Percentiles rank a stretch among this genome's conserved stretches.
phyloP scores from a whole-genome alignment of 2,797 vertebrate species.

The Pelodytes ibericus region DNA sequence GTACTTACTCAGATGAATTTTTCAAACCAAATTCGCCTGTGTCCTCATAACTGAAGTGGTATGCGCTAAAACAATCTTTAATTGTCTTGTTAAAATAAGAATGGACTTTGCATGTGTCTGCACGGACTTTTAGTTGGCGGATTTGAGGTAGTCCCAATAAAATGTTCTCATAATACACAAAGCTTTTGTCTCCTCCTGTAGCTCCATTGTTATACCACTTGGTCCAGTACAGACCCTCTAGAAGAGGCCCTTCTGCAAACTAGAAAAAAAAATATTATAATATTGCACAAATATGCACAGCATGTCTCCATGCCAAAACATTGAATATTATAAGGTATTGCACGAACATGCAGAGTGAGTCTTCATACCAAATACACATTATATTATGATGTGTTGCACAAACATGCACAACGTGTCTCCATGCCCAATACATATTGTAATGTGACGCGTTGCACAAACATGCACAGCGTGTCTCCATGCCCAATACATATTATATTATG shows the following conservation, averaged over 20 bases:
- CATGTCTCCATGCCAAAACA: too few species aligned
- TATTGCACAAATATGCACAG: too few species aligned
- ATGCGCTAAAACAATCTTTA: conserved; percentile 61
- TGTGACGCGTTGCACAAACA: too few species aligned
- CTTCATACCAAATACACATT: too few species aligned
- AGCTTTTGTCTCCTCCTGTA: conserved; percentile 53
- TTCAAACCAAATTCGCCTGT: conserved; percentile 62
- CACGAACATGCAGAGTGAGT: too few species aligned
- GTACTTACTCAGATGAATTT: conserved; percentile 64
- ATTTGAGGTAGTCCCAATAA: conserved; percentile 66
- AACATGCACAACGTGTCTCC: too few species aligned
- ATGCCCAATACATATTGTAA: too few species aligned
- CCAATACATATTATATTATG: too few species aligned
- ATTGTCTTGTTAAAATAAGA: conserved; percentile 59
- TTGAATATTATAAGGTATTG: too few species aligned
- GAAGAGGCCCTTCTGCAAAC: conserved; percentile 69
- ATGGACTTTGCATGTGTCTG: conserved; percentile 62
- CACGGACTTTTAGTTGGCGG: conserved; percentile 68
- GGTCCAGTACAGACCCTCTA: conserved; percentile 71
- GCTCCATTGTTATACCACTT: conserved; percentile 58
- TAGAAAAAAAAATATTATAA: too few species aligned
- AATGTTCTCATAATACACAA: conserved; percentile 68
- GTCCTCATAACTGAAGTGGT: conserved; percentile 60
- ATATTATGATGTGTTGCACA: too few species aligned
- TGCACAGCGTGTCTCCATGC: too few species aligned